A percentile compares a stretch with the other conserved stretches of the same genome.
phyloP scores from a whole-genome alignment of 2,888 invertebrate genomes.

The Pemphredon lugubris region DNA sequence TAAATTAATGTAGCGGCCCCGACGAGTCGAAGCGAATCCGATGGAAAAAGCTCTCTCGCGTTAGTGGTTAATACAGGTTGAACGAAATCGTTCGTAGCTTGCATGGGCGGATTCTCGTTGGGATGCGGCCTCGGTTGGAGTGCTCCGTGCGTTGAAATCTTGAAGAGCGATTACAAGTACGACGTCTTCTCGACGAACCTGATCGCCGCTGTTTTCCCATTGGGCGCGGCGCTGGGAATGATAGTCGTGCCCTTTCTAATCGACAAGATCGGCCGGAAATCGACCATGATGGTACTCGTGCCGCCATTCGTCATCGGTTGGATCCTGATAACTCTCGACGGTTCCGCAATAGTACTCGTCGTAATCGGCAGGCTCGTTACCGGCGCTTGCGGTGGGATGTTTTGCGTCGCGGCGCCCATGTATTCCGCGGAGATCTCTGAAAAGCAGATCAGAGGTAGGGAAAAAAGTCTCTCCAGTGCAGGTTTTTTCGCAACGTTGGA shows the following conservation, averaged over 20 bases:
- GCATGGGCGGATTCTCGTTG: conserved; percentile 76
- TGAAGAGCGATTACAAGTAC: conserved; percentile 79
- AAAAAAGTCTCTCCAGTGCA: no score
- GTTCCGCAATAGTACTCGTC: conserved; percentile 83
- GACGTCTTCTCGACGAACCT: conserved; percentile 81
- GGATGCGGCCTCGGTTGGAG: conserved; percentile 81
- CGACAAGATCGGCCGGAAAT: conserved; percentile 87
- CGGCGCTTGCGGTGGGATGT: conserved; percentile 89
- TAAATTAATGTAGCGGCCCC: no score
- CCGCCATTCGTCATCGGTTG: conserved; percentile 87
- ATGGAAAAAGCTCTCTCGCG: no score
- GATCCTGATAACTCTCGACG: conserved; percentile 86
- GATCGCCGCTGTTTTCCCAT: conserved; percentile 82
- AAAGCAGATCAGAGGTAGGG: conserved; percentile 86
- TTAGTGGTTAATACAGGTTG: background rate
- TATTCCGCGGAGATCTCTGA: conserved; percentile 93
- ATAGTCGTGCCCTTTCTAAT: conserved; percentile 81
- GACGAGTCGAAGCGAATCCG: background rate
- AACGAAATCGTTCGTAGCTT: conserved; percentile 42
- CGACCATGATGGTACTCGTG: conserved; percentile 84
- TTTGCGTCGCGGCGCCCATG: conserved; percentile 90
- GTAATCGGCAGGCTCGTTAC: conserved; percentile 85
- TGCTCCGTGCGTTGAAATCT: conserved; percentile 77
- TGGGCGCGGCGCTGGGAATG: conserved; percentile 84
- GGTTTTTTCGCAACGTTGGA: no score